phyloP scores from a whole-genome alignment of 2,113 vertebrate genomes.

The Daphoenositta chrysoptera region DNA sequence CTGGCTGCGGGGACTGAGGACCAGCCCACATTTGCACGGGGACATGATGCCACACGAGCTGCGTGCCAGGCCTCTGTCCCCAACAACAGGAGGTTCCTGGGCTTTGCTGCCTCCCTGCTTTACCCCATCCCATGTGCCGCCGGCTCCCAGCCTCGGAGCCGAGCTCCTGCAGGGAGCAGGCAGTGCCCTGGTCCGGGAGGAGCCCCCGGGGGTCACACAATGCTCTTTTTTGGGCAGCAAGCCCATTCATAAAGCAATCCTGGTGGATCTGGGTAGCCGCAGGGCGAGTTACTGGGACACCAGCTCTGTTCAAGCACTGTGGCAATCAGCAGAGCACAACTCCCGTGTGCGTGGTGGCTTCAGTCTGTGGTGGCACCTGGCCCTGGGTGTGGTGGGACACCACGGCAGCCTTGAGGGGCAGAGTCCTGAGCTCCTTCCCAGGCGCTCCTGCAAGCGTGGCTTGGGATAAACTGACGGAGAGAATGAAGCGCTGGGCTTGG shows the following conservation, averaged over 20 bases:
- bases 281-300: slow-evolving; percentile 27
- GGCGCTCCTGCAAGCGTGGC: accelerated
- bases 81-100: not conserved
- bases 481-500: not conserved
- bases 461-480: not conserved
- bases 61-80: not conserved
- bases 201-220: not conserved
- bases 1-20: not conserved
- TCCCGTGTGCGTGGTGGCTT: not conserved
- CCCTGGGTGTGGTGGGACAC: not conserved
- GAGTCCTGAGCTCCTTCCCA: not conserved
- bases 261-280: slow-evolving; percentile 29
- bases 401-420: accelerated
- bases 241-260: not conserved
- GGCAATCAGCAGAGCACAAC: slow-evolving; percentile 26
- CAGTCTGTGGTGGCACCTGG: not conserved
- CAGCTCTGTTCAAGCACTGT: not conserved
- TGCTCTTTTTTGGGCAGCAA: not conserved
- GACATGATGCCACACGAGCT: accelerated
- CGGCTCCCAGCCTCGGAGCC: not conserved
- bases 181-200: not conserved
- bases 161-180: not conserved
- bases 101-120: not conserved
- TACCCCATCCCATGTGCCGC: not conserved
- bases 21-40: not conserved